A percentile compares a stretch with the other conserved stretches of the same genome.
These are phyloP conservation scores for Cylindroiulus punctatus DNA, from an alignment of 2,888 invertebrate species.

Conservation along the genomic window DNA sequence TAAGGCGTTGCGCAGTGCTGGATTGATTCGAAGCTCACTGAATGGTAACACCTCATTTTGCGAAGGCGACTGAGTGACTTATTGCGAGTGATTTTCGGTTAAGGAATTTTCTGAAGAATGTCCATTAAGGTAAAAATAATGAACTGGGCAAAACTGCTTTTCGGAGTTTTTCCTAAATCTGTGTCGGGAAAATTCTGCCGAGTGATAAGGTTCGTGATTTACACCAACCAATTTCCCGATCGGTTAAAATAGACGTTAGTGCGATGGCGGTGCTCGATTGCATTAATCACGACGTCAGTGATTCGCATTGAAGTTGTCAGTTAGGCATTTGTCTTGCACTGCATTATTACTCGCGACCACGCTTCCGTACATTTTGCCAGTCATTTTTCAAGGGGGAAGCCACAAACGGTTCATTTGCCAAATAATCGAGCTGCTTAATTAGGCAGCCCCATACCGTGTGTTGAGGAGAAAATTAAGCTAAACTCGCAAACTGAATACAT, in stretches of 20 bases:
- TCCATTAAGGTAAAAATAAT: too few relatives aligned
- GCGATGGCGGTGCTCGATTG: background rate
- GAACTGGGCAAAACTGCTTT: too few relatives aligned
- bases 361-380: background rate
- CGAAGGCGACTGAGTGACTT: too few relatives aligned
- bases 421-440: constrained; percentile 18
- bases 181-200: background rate
- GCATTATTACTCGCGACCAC: background rate
- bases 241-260: background rate
- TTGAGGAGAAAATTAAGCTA: background rate
- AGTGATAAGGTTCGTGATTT: background rate
- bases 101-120: too few relatives aligned
- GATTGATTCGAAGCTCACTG: too few relatives aligned
- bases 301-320: constrained; percentile 4
- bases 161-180: background rate
- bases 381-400: constrained; percentile 9
- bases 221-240: background rate
- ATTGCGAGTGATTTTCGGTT: too few relatives aligned
- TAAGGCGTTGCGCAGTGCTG: too few relatives aligned
- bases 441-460: background rate
- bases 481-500: too few relatives aligned
- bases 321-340: background rate
- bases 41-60: too few relatives aligned
- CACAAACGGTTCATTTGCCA: constrained; percentile 18
- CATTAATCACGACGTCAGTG: background rate